Conservation (phyloP, 2,797 vertebrate species). For the Typhlichthys subterraneus region DNA sequence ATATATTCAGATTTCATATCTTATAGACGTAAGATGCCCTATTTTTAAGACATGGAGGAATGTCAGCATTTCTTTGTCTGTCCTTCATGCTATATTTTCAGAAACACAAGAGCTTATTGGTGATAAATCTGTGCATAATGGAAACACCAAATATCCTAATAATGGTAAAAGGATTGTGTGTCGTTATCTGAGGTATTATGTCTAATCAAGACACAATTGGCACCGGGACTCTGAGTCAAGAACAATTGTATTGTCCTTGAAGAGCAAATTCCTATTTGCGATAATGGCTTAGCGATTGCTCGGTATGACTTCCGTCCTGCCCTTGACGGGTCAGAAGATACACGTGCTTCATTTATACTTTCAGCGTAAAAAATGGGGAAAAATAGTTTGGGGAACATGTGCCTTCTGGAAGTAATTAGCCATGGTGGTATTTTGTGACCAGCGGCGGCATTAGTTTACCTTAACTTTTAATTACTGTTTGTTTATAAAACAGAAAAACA, state of each 20-base stretch:
- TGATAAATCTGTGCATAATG: slow-evolving; percentile 10
- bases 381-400: slow-evolving; percentile 46
- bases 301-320: slow-evolving; percentile 47
- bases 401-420: slow-evolving; percentile 73
- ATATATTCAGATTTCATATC: too few species aligned
- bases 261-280: slow-evolving; percentile 35
- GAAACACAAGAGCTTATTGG: slow-evolving; percentile 15
- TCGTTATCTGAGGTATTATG: slow-evolving; percentile 17
- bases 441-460: slow-evolving; percentile 57
- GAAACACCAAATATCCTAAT: slow-evolving; percentile 11
- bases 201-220: slow-evolving; percentile 29
- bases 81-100: slow-evolving; percentile 18
- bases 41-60: too few species aligned
- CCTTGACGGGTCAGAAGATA: slow-evolving; percentile 58
- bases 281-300: slow-evolving; percentile 29
- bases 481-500: slow-evolving; percentile 55
- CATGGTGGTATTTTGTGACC: slow-evolving; percentile 61
- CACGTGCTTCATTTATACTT: slow-evolving; percentile 35
- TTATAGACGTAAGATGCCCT: too few species aligned
- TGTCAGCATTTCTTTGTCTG: too few species aligned
- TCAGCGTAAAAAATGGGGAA: slow-evolving; percentile 50
- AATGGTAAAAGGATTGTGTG: slow-evolving; percentile 5
- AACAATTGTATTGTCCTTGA: slow-evolving; percentile 55
- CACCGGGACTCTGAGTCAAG: slow-evolving; percentile 39
- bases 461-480: slow-evolving; percentile 66